Conservation (phyloP, 2,797 vertebrate species). For the Eulemur coronatus region DNA sequence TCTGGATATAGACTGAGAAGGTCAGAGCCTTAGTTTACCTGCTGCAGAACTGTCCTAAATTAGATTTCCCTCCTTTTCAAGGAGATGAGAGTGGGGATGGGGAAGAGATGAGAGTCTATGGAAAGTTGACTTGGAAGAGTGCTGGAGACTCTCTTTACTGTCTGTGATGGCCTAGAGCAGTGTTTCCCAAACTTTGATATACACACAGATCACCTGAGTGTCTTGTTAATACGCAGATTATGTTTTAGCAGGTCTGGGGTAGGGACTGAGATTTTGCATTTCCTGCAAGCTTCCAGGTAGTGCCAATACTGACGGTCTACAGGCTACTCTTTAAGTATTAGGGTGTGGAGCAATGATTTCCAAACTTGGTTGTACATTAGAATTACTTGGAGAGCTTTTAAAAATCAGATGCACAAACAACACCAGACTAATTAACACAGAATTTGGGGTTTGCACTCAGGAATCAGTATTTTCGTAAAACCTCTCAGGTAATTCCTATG, state of each 20-base stretch:
- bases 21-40: neutral
- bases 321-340: neutral
- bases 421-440: neutral
- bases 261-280: neutral
- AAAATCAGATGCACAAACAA: neutral
- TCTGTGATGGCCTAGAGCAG: neutral
- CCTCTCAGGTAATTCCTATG: neutral
- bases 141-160: neutral
- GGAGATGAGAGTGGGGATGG: neutral
- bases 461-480: neutral
- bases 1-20: neutral
- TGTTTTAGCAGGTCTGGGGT: neutral
- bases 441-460: neutral
- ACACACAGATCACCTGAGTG: neutral
- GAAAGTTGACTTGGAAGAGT: neutral
- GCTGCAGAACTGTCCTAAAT: neutral
- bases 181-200: neutral
- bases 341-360: neutral
- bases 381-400: neutral
- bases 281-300: neutral
- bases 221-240: neutral
- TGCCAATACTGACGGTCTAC: neutral
- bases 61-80: neutral
- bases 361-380: neutral
- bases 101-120: neutral